Conservation (phyloP, 2,888 invertebrate genomes). For the Aromia moschata region DNA sequence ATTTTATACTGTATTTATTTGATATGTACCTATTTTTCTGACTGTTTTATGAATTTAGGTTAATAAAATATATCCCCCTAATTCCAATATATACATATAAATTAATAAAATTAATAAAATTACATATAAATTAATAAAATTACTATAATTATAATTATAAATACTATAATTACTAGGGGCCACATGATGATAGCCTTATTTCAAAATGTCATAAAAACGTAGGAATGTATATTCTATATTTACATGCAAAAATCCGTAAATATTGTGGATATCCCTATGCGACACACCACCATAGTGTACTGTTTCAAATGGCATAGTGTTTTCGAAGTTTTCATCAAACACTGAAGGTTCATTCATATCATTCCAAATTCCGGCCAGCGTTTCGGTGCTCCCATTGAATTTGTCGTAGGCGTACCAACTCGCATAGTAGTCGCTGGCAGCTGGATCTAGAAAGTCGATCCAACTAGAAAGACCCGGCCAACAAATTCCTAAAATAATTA, state of each 20-base stretch:
- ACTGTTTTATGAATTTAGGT: no score
- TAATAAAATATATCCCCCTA: no score
- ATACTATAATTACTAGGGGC: no score
- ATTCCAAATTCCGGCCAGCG: constrained; percentile 89
- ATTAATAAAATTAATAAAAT: no score
- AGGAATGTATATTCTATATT: no score
- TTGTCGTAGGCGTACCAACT: constrained; percentile 68
- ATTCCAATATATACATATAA: no score
- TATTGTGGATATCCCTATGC: constrained; percentile 93
- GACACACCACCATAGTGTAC: constrained; percentile 83
- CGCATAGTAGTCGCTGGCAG: constrained; percentile 81
- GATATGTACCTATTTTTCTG: no score
- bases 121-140: no score
- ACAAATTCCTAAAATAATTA: constrained; percentile 70
- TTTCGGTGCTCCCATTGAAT: constrained; percentile 74
- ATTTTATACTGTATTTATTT: no score
- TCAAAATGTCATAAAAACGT: no score
- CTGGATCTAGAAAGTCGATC: constrained; percentile 91
- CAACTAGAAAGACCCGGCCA: constrained; percentile 97
- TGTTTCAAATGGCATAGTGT: constrained; percentile 93
- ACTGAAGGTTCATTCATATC: constrained; percentile 99
- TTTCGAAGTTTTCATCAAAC: constrained; percentile 76
- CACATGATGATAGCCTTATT: no score
- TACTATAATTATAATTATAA: no score
- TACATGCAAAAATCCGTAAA: constrained; percentile 77